Evolutionary conservation across 2,888 invertebrate genomes (phyloP).

Genomic region (Mamestra brassicae): DNA sequence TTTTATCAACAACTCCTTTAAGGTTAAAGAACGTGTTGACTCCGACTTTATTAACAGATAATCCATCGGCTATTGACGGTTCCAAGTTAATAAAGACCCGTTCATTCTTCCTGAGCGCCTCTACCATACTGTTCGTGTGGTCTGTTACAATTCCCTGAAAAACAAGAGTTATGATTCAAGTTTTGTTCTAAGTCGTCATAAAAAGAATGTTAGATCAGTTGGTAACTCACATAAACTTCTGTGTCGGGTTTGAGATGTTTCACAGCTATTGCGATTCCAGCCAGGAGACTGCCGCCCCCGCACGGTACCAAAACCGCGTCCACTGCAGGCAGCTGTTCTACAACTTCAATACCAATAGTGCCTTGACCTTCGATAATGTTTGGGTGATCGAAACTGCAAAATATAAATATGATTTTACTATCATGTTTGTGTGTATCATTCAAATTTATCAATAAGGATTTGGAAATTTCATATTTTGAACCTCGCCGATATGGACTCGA

Average conservation of each 20-base stretch:
- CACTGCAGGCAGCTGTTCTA: slow-evolving; percentile 96
- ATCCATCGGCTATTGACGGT: slow-evolving; percentile 95
- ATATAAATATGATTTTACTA: neutral
- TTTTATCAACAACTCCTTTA: slow-evolving; percentile 85
- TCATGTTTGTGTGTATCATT: neutral
- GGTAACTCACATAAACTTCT: slow-evolving; percentile 94
- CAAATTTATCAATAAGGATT: neutral
- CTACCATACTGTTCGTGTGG: slow-evolving; percentile 84
- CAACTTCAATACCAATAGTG: slow-evolving; percentile 97
- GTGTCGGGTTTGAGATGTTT: slow-evolving; percentile 96
- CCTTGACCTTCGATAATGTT: slow-evolving; percentile 98
- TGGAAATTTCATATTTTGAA: no score
- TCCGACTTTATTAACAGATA: slow-evolving; percentile 86
- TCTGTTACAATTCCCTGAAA: slow-evolving; percentile 84
- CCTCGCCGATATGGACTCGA: no score
- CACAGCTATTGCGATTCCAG: slow-evolving; percentile 96
- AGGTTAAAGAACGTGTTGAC: slow-evolving; percentile 84
- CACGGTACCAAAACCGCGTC: slow-evolving; percentile 98
- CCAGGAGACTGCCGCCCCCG: slow-evolving; percentile 97
- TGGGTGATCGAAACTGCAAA: slow-evolving; percentile 96
- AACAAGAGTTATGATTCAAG: neutral
- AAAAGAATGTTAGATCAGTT: neutral
- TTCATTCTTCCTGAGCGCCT: slow-evolving; percentile 92
- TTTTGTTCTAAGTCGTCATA: neutral
- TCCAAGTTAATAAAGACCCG: slow-evolving; percentile 92